Percentiles rank a stretch among this genome's conserved stretches.
Conservation (phyloP, 2,113 vertebrate genomes). For the Urocolius indicus region DNA sequence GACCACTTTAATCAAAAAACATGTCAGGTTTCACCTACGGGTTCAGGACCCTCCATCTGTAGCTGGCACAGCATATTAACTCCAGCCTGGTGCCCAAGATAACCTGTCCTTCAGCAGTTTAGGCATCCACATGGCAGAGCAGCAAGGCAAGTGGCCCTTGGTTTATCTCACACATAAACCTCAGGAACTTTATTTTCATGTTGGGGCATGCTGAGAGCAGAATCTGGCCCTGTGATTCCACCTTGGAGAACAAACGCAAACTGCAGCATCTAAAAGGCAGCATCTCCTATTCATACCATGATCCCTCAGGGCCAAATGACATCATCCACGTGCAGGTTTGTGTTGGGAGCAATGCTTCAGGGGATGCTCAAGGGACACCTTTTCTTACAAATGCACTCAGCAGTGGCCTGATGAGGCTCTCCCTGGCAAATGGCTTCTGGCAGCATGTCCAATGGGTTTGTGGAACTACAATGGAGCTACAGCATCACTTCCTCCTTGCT, state of each 20-base stretch:
- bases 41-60: background rate
- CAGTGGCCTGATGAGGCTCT: background rate
- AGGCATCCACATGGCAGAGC: background rate
- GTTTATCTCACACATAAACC: background rate
- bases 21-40: background rate
- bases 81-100: background rate
- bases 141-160: background rate
- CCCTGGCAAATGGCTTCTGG: background rate
- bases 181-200: background rate
- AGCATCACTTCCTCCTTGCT: background rate
- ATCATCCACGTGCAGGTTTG: background rate
- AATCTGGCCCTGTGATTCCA: background rate
- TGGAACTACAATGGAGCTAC: background rate
- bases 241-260: background rate
- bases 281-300: background rate
- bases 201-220: background rate
- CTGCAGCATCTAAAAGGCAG: background rate
- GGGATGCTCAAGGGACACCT: background rate
- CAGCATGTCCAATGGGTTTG: accelerated
- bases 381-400: background rate
- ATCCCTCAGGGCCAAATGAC: background rate
- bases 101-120: background rate
- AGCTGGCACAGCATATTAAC: background rate
- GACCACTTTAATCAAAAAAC: background rate
- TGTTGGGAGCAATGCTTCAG: background rate